phyloP scores from a whole-genome alignment of 2,888 invertebrate genomes.

The Pandemis corylana region DNA sequence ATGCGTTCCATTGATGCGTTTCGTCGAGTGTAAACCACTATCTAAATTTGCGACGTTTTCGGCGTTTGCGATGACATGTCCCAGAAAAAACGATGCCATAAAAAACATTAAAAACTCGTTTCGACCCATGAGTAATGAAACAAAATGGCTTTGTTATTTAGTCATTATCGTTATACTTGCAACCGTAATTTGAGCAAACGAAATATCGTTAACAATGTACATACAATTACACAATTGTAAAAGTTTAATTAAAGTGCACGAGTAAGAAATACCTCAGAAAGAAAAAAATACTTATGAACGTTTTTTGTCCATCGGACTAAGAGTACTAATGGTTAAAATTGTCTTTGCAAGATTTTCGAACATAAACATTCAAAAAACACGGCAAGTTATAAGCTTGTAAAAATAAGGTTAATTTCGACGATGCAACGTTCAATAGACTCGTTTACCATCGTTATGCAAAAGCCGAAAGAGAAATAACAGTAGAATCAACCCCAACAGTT shows the following conservation, averaged over 20 bases:
- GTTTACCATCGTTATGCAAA: constrained; percentile 14
- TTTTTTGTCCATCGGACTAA: too few relatives aligned
- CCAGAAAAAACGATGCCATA: constrained; percentile 3
- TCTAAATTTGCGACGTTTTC: constrained; percentile 49
- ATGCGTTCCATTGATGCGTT: constrained; percentile 57
- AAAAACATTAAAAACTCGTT: constrained; percentile 11
- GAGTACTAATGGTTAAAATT: too few relatives aligned
- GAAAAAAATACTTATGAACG: too few relatives aligned
- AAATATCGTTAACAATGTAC: not conserved
- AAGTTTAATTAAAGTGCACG: not conserved
- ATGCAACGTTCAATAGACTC: constrained; percentile 18
- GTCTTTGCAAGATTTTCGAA: too few relatives aligned
- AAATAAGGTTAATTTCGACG: not conserved
- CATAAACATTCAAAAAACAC: too few relatives aligned
- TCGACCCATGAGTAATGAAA: not conserved
- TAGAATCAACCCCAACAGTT: constrained; percentile 59
- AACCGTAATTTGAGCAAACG: constrained; percentile 2
- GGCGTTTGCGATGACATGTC: not conserved
- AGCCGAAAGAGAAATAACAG: constrained; percentile 56
- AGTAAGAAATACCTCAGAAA: too few relatives aligned
- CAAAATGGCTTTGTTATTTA: constrained; percentile 10
- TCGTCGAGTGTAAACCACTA: constrained; percentile 62
- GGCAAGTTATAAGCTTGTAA: too few relatives aligned
- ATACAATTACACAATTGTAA: not conserved
- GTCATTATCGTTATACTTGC: not conserved